Percentiles rank a stretch among this genome's conserved stretches.
Evolutionary conservation across 2,797 vertebrate species (phyloP).

Genomic region (Anolis apletophallus): DNA sequence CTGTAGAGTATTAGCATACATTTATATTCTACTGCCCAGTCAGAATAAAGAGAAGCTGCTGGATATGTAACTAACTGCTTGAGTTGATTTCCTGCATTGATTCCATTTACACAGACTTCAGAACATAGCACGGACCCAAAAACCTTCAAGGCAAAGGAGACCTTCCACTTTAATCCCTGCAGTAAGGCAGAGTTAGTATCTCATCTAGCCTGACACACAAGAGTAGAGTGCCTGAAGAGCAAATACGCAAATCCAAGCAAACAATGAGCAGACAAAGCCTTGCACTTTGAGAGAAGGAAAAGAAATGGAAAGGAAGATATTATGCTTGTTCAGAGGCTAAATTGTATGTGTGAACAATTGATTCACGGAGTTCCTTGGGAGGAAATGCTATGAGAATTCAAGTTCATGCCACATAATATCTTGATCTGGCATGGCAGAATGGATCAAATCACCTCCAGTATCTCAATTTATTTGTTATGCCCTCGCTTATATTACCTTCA

Average conservation of each 20-base stretch:
- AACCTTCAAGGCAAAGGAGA: not conserved
- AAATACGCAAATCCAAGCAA: not conserved
- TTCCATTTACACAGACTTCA: not conserved
- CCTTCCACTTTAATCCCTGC: not conserved
- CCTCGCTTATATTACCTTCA: not conserved
- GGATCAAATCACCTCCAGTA: not conserved
- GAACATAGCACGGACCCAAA: not conserved
- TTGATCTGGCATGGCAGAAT: not conserved
- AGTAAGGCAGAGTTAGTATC: not conserved
- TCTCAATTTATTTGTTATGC: not conserved
- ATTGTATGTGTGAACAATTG: not conserved
- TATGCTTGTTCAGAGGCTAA: not conserved
- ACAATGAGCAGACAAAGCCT: not conserved
- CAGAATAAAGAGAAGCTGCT: not conserved
- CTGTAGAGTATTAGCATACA: not conserved
- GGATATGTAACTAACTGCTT: not conserved
- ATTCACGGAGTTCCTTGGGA: too few relatives aligned
- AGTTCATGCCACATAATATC: not conserved
- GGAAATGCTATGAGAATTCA: not conserved
- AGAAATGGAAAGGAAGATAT: not conserved
- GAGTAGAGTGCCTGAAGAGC: not conserved
- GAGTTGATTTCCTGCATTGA: not conserved
- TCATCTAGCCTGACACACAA: not conserved
- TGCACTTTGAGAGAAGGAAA: not conserved
- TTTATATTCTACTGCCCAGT: not conserved